Evolutionary conservation across 1,140 invertebrate species (phyloP).

Genomic region (Bombus impatiens): DNA sequence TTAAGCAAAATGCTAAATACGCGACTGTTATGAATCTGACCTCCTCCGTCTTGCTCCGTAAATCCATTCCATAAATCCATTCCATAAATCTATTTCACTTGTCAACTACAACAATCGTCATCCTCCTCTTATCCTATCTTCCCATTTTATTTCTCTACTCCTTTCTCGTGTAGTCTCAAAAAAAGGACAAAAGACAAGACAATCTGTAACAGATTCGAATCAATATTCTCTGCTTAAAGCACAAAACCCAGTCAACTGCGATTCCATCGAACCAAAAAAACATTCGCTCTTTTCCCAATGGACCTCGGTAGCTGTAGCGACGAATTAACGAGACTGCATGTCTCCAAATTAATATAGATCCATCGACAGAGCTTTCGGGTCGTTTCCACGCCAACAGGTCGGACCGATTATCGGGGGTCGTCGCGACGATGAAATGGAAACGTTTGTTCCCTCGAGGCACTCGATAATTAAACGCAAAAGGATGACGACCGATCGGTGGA

Average conservation of each 20-base stretch:
- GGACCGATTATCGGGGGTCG: neutral
- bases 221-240: neutral
- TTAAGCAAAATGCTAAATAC: neutral
- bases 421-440: too few relatives aligned
- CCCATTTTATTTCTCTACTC: neutral
- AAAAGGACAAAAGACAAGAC: too few relatives aligned
- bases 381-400: neutral
- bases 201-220: neutral
- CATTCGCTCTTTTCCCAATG: neutral
- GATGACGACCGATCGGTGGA: conserved; percentile 17
- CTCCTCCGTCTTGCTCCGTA: neutral
- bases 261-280: neutral
- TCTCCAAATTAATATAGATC: neutral
- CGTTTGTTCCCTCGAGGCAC: neutral
- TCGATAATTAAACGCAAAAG: conserved; percentile 49
- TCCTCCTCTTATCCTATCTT: neutral
- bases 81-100: neutral
- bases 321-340: neutral
- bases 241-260: neutral
- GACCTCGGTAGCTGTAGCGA: too few relatives aligned
- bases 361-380: neutral
- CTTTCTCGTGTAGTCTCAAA: neutral
- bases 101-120: neutral
- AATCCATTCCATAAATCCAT: neutral
- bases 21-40: neutral